phyloP scores from a whole-genome alignment of 2,888 invertebrate genomes.

The Pegoplata infirma region DNA sequence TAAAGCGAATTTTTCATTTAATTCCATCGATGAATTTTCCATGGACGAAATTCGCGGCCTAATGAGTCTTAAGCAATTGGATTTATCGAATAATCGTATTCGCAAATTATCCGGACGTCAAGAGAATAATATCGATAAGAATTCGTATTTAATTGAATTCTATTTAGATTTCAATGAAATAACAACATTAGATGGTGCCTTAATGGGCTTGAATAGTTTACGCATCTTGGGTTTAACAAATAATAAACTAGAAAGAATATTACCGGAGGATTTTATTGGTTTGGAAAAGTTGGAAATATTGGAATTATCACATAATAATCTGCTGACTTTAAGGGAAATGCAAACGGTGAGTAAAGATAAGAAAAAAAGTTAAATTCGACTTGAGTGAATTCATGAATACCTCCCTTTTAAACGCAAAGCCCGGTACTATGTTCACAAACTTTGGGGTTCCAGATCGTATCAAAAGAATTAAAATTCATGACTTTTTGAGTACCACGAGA shows the following conservation, averaged over 20 bases:
- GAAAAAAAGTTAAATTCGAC: too few species aligned
- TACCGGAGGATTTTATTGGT: slow-evolving; percentile 88
- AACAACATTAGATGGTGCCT: slow-evolving; percentile 84
- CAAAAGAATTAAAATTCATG: too few species aligned
- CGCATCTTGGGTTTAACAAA: slow-evolving; percentile 86
- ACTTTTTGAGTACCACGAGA: too few species aligned
- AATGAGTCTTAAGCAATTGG: slow-evolving; percentile 84
- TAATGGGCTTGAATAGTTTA: slow-evolving; percentile 87
- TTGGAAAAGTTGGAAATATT: slow-evolving; percentile 85
- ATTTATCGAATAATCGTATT: slow-evolving; percentile 88
- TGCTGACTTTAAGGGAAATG: slow-evolving; percentile 88
- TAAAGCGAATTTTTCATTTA: slow-evolving; percentile 87
- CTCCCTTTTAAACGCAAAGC: too few species aligned
- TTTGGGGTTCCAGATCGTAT: too few species aligned
- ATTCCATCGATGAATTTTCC: slow-evolving; percentile 87
- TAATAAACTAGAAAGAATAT: slow-evolving; percentile 86
- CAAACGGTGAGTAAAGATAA: slow-evolving; percentile 87
- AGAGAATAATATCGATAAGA: slow-evolving; percentile 88
- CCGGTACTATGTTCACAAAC: neutral
- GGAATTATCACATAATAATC: slow-evolving; percentile 87
- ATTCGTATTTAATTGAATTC: slow-evolving; percentile 85
- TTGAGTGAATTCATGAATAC: too few species aligned
- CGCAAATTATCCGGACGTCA: slow-evolving; percentile 83
- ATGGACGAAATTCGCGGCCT: slow-evolving; percentile 88
- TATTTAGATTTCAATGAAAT: slow-evolving; percentile 87